A percentile compares a stretch with the other conserved stretches of the same genome.
These are phyloP conservation scores for Eulemur rubriventer DNA, from an alignment of 2,797 vertebrate species.

Conservation along the genomic window DNA sequence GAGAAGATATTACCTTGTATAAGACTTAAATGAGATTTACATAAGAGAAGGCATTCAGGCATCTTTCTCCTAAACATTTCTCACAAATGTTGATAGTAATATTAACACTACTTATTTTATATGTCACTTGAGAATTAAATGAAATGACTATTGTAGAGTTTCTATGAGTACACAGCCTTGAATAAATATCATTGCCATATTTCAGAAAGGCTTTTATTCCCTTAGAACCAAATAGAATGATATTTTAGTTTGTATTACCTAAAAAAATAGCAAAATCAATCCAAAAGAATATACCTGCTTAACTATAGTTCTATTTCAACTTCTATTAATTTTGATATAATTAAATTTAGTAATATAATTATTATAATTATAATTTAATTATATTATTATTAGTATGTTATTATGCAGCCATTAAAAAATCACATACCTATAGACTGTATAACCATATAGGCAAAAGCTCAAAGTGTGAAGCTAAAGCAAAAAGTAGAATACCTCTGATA, in stretches of 20 bases:
- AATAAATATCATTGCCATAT: neutral
- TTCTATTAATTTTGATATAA: slow-evolving; percentile 12
- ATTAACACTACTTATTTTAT: neutral
- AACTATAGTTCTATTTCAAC: neutral
- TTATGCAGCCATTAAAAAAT: slow-evolving; percentile 50
- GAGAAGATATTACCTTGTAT: neutral
- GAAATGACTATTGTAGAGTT: neutral
- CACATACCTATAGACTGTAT: neutral
- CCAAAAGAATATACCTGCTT: neutral
- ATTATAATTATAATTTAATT: slow-evolving; percentile 36
- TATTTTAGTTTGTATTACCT: slow-evolving; percentile 22
- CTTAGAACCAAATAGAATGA: neutral
- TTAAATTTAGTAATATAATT: slow-evolving; percentile 15
- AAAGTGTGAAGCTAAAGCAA: neutral
- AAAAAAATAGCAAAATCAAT: slow-evolving; percentile 25
- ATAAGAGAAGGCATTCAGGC: neutral
- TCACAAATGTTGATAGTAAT: neutral
- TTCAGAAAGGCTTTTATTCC: neutral
- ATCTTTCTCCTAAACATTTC: neutral
- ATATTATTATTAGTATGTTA: slow-evolving; percentile 9
- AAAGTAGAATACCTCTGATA: neutral
- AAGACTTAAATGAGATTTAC: neutral
- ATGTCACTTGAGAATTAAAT: neutral
- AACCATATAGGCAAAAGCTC: neutral
- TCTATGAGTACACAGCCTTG: neutral